A percentile compares a stretch with the other conserved stretches of the same genome.
Evolutionary conservation across 1,140 invertebrate genomes (phyloP).

Genomic region (Propsilocerus akamusi): DNA sequence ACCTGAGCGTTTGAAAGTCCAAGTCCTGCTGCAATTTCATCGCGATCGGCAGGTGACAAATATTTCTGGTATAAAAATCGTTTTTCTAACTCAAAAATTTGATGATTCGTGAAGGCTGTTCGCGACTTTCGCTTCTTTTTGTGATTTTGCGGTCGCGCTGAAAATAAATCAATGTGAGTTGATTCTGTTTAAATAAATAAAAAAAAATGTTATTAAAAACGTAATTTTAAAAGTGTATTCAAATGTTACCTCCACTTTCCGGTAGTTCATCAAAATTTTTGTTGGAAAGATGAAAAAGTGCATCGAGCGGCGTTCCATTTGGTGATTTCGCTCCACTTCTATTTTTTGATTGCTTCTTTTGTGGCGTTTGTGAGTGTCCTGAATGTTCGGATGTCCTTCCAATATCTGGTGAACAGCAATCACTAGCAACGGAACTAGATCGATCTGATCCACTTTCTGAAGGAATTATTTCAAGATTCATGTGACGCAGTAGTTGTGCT

Average conservation of each 20-base stretch:
- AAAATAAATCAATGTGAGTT: conserved; percentile 74
- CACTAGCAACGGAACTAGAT: conserved; percentile 43
- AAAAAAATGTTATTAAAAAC: background rate
- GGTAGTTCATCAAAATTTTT: conserved; percentile 84
- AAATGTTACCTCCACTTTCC: conserved; percentile 41
- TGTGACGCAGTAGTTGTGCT: conserved; percentile 21
- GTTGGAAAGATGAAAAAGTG: conserved; percentile 92
- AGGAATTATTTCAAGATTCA: conserved; percentile 19
- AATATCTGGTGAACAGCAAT: conserved; percentile 46
- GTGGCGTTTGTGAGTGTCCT: background rate
- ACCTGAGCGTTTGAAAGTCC: conserved; percentile 88
- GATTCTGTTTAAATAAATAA: conserved; percentile 17
- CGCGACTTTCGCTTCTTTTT: conserved; percentile 98
- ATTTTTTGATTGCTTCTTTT: background rate
- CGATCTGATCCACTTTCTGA: conserved; percentile 31
- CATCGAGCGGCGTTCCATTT: conserved; percentile 72
- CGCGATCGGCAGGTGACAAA: conserved; percentile 86
- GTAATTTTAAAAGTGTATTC: background rate
- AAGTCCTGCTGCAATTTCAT: conserved; percentile 83
- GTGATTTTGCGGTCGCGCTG: conserved; percentile 74
- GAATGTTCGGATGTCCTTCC: conserved; percentile 6
- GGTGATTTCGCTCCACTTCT: conserved; percentile 13
- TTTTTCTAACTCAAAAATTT: conserved; percentile 96
- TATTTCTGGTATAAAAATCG: conserved; percentile 96
- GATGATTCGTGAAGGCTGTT: conserved; percentile 96